These are phyloP conservation scores for Gisinianus flammeolus DNA, from an alignment of 2,888 invertebrate genomes.

Conservation along the genomic window DNA sequence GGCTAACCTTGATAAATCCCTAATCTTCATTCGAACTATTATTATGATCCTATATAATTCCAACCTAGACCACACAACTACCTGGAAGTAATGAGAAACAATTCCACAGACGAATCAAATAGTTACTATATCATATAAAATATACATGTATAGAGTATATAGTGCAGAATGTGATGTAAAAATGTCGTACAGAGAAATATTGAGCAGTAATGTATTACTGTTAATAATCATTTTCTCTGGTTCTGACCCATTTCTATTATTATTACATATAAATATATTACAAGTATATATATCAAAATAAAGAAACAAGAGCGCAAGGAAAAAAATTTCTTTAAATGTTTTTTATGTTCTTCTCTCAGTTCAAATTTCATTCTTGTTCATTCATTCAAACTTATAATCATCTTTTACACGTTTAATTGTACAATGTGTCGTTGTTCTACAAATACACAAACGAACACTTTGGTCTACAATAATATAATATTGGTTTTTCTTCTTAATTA, in stretches of 20 bases:
- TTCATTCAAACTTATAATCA: slow-evolving; percentile 18
- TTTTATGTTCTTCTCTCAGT: slow-evolving; percentile 29
- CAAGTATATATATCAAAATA: slow-evolving; percentile 15
- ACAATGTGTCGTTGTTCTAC: slow-evolving; percentile 14
- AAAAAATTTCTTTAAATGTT: slow-evolving; percentile 17
- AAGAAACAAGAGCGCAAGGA: slow-evolving; percentile 39
- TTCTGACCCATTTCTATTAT: no score
- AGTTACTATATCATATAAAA: no score
- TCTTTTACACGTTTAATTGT: slow-evolving; percentile 25
- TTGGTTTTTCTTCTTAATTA: no score
- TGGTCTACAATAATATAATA: neutral
- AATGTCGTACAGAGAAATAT: slow-evolving; percentile 11
- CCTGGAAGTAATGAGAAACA: no score
- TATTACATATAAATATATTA: neutral
- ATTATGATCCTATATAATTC: no score
- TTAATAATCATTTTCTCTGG: neutral
- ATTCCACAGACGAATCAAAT: no score
- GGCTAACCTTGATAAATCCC: no score
- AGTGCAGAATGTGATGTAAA: slow-evolving; percentile 49
- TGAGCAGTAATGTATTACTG: neutral
- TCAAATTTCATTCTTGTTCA: slow-evolving; percentile 34
- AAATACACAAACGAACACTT: slow-evolving; percentile 7
- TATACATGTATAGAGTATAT: no score
- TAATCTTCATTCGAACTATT: no score
- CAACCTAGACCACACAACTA: no score